Evolutionary conservation across 2,888 invertebrate species (phyloP).

Genomic region (Physocephala rufipes): DNA sequence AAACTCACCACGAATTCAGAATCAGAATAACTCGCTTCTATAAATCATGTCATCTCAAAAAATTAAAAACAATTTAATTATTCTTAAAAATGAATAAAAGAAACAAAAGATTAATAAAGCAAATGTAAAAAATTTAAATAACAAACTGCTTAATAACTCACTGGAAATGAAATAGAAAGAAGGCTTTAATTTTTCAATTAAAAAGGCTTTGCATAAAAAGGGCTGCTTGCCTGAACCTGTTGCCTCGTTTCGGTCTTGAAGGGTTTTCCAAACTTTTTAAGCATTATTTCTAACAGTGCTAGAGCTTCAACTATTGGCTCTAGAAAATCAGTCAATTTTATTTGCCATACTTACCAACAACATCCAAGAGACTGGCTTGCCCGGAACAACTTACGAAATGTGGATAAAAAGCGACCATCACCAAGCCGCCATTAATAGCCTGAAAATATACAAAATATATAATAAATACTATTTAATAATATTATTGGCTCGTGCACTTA

Average conservation of each 20-base stretch:
- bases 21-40: not conserved
- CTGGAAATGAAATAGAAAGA: too few relatives aligned
- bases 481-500: too few relatives aligned
- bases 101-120: not conserved
- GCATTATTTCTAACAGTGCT: too few relatives aligned
- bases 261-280: too few relatives aligned
- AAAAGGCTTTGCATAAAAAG: too few relatives aligned
- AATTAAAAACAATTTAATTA: not conserved
- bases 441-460: slow-evolving; percentile 53
- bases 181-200: too few relatives aligned
- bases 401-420: slow-evolving; percentile 75
- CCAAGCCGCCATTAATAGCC: slow-evolving; percentile 72
- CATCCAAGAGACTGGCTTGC: slow-evolving; percentile 70
- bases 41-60: not conserved
- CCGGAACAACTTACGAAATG: slow-evolving; percentile 71
- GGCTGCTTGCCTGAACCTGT: too few relatives aligned
- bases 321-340: too few relatives aligned
- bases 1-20: not conserved
- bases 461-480: too few relatives aligned
- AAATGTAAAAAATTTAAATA: not conserved
- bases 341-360: slow-evolving; percentile 68
- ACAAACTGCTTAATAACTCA: too few relatives aligned
- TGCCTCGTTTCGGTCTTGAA: too few relatives aligned
- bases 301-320: too few relatives aligned
- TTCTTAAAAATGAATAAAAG: not conserved